These are phyloP conservation scores for Setipinna tenuifilis DNA, from an alignment of 2,797 vertebrate species.

Conservation along the genomic window DNA sequence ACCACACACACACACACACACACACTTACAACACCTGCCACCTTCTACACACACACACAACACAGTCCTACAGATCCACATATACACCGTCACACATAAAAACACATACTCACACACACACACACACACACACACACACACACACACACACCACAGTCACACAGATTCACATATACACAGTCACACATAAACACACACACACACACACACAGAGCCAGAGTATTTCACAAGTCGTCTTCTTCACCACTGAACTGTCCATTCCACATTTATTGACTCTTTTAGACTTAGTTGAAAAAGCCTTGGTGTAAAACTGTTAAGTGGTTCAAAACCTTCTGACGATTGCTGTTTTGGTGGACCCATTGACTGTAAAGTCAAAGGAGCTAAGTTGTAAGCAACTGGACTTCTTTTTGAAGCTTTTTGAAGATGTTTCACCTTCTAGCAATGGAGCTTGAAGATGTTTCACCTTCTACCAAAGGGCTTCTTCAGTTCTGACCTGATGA, in stretches of 20 bases:
- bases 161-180: neutral
- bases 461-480: too few species aligned
- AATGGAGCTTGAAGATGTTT: too few species aligned
- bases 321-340: neutral
- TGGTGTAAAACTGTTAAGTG: neutral
- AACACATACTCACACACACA: neutral
- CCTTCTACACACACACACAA: neutral
- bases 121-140: constrained; percentile 17
- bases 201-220: neutral
- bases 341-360: too few species aligned
- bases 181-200: neutral
- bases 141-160: neutral
- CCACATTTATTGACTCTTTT: neutral
- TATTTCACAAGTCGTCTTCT: neutral
- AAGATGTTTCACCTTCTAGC: too few species aligned
- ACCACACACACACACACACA: too few species aligned
- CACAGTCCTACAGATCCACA: neutral
- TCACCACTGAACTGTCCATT: neutral
- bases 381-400: too few species aligned
- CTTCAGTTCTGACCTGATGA: too few species aligned
- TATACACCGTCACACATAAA: neutral
- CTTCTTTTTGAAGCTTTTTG: too few species aligned
- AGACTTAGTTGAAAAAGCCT: neutral
- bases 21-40: neutral
- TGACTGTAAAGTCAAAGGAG: too few species aligned